These are phyloP conservation scores for Struthio camelus DNA, from an alignment of 2,113 vertebrate genomes.

Conservation along the genomic window DNA sequence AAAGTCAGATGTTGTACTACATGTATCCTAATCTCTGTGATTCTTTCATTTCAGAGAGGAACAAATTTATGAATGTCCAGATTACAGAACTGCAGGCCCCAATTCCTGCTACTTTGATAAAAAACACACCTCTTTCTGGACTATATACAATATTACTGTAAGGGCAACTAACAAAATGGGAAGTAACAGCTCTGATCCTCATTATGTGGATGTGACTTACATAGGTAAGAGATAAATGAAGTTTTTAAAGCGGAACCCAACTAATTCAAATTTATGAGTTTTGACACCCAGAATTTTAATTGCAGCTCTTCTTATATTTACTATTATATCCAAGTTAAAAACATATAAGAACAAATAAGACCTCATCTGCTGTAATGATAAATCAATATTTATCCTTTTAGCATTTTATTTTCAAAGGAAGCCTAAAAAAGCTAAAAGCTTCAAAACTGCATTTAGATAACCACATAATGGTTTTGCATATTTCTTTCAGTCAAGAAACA, in stretches of 20 bases:
- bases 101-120: constrained; percentile 94
- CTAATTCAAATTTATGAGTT: background rate
- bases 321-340: background rate
- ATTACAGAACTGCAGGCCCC: constrained; percentile 87
- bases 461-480: background rate
- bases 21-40: background rate
- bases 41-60: constrained; percentile 77
- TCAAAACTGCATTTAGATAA: background rate
- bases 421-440: background rate
- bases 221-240: constrained; percentile 78
- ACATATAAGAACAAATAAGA: background rate
- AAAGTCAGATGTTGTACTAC: background rate
- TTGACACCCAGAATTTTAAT: background rate
- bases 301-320: background rate
- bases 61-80: constrained; percentile 83
- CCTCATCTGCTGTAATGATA: background rate
- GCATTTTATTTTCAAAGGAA: background rate
- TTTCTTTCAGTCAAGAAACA: background rate
- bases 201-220: constrained; percentile 86
- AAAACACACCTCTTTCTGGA: constrained; percentile 90
- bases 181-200: constrained; percentile 80
- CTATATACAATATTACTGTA: constrained; percentile 87
- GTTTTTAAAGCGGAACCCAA: background rate
- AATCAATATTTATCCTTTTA: background rate
- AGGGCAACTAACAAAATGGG: constrained; percentile 87